Percentiles rank a stretch among this genome's conserved stretches.
Conservation (phyloP, 1,140 invertebrate genomes). For the Atopsyche davidsoni region DNA sequence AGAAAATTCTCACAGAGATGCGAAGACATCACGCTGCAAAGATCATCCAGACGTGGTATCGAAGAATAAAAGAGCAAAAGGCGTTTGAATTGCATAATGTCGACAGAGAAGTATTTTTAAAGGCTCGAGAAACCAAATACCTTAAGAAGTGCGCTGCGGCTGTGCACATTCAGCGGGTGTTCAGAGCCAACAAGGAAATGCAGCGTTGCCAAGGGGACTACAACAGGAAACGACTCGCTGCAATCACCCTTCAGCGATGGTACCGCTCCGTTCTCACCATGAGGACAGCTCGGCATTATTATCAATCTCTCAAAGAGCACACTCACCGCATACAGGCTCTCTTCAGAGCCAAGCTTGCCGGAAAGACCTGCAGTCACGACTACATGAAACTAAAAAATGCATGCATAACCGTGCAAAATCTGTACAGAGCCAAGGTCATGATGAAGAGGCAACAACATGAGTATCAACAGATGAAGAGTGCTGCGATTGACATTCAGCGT, state of each 20-base stretch:
- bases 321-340: slow-evolving; percentile 32
- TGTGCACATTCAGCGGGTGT: too few species aligned
- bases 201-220: too few species aligned
- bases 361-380: slow-evolving; percentile 31
- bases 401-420: slow-evolving; percentile 40
- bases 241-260: too few species aligned
- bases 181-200: too few species aligned
- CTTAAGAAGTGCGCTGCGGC: too few species aligned
- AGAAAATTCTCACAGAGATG: slow-evolving; percentile 1
- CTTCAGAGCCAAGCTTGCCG: slow-evolving; percentile 30
- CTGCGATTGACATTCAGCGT: slow-evolving; percentile 40
- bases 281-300: too few species aligned
- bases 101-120: slow-evolving; percentile 31
- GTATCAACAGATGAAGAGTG: slow-evolving; percentile 32
- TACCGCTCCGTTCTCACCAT: too few species aligned
- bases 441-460: slow-evolving; percentile 36
- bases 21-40: not conserved
- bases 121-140: too few species aligned
- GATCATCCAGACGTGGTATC: slow-evolving; percentile 18
- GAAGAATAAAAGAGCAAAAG: slow-evolving; percentile 6
- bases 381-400: slow-evolving; percentile 36
- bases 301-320: slow-evolving; percentile 26
- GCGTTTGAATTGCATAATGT: slow-evolving; percentile 22
- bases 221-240: too few species aligned
- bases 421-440: slow-evolving; percentile 41